Percentiles rank a stretch among this genome's conserved stretches.
These are phyloP conservation scores for Axinella damicornis DNA, from an alignment of 37 sponge, comb jelly and placozoan species.

Conservation along the genomic window DNA sequence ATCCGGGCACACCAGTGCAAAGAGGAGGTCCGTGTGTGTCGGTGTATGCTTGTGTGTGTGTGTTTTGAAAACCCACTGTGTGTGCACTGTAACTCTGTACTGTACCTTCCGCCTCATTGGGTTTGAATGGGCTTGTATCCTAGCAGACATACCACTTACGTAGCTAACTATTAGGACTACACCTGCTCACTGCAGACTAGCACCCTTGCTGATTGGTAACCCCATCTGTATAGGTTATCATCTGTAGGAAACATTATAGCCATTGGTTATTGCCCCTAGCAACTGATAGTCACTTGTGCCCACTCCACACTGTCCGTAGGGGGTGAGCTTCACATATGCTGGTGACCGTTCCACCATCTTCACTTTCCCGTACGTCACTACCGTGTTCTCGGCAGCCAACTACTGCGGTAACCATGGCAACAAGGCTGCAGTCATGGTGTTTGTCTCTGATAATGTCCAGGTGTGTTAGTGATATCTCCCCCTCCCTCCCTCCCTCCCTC, in stretches of 20 bases:
- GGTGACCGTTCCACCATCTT: conserved; percentile 45
- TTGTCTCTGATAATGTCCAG: conserved; percentile 58
- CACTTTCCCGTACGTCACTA: conserved; percentile 74
- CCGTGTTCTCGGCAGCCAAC: conserved; percentile 89
- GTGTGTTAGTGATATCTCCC: not conserved
- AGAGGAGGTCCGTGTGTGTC: conserved; percentile 51
- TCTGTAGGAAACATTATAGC: too few species aligned
- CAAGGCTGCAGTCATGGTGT: conserved; percentile 76
- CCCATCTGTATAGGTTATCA: too few species aligned
- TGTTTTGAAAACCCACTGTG: not conserved
- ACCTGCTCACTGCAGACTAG: too few species aligned
- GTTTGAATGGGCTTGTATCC: too few species aligned
- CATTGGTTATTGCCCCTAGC: not conserved
- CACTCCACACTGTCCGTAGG: conserved; percentile 21
- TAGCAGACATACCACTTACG: too few species aligned
- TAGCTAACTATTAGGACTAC: too few species aligned
- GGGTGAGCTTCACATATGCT: conserved; percentile 57
- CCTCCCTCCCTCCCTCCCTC: too few species aligned
- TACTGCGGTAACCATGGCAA: conserved; percentile 87
- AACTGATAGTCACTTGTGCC: not conserved
- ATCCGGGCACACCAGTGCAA: conserved; percentile 87
- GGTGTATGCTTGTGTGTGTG: not conserved
- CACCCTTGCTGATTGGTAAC: too few species aligned
- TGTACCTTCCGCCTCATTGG: too few species aligned
- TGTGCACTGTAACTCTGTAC: too few species aligned